Evolutionary conservation across 2,797 vertebrate species (phyloP).

Genomic region (Hyperoplus immaculatus): DNA sequence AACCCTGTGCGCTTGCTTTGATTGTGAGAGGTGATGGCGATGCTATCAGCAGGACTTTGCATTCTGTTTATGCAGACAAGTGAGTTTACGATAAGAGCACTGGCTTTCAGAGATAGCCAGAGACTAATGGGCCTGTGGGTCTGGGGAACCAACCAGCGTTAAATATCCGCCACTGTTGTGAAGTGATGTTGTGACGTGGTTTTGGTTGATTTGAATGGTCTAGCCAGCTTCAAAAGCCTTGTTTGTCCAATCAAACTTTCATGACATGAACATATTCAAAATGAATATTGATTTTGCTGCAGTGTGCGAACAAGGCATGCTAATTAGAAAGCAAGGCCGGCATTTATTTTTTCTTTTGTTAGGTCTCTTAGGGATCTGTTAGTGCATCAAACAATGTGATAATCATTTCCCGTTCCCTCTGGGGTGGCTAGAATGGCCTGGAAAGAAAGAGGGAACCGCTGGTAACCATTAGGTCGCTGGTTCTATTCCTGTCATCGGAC

Average conservation of each 20-base stretch:
- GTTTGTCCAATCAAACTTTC: constrained; percentile 6
- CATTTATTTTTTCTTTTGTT: neutral
- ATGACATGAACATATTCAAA: constrained; percentile 13
- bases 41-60: constrained; percentile 49
- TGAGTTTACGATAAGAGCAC: constrained; percentile 48
- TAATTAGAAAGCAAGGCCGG: constrained; percentile 1
- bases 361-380: neutral
- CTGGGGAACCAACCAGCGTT: constrained; percentile 29
- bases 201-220: neutral
- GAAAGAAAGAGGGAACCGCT: no score
- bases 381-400: neutral
- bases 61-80: constrained; percentile 46
- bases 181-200: constrained; percentile 14
- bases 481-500: no score
- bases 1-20: constrained; percentile 33
- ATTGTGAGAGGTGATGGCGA: constrained; percentile 36
- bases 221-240: neutral
- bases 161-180: constrained; percentile 36
- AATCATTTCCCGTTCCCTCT: neutral
- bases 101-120: constrained; percentile 27
- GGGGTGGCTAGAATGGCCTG: no score
- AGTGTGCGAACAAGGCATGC: neutral
- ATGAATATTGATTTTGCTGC: constrained; percentile 18
- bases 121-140: constrained; percentile 41
- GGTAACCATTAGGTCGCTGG: no score